These are phyloP conservation scores for Orthonyx spaldingii DNA, from an alignment of 2,113 vertebrate species.

Conservation along the genomic window DNA sequence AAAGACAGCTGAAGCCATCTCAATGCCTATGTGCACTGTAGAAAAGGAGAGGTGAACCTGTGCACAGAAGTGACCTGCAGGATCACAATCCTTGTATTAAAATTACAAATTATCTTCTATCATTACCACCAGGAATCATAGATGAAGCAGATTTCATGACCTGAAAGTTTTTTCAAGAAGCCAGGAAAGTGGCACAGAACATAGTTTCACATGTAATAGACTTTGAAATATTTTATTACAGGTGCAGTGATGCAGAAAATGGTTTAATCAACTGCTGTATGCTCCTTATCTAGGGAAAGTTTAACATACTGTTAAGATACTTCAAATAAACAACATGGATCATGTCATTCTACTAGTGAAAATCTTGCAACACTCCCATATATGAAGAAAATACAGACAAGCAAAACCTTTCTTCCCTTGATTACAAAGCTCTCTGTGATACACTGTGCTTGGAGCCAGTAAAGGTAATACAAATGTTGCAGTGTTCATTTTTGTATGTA, in stretches of 20 bases:
- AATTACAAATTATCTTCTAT: background rate
- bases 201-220: background rate
- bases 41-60: background rate
- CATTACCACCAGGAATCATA: background rate
- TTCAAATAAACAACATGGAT: background rate
- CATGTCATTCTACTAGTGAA: background rate
- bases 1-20: background rate
- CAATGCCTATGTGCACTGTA: background rate
- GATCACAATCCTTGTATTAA: background rate
- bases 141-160: background rate
- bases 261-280: background rate
- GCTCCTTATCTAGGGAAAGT: background rate
- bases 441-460: background rate
- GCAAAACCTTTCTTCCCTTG: background rate
- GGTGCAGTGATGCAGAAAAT: background rate
- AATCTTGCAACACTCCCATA: background rate
- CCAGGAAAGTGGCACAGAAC: background rate
- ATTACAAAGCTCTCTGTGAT: background rate
- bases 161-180: background rate
- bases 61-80: background rate
- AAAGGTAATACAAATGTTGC: background rate
- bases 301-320: background rate
- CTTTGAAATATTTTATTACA: background rate
- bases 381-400: background rate
- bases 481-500: background rate